These are phyloP conservation scores for Halictus rubicundus DNA, from an alignment of 1,140 invertebrate species.

Conservation along the genomic window DNA sequence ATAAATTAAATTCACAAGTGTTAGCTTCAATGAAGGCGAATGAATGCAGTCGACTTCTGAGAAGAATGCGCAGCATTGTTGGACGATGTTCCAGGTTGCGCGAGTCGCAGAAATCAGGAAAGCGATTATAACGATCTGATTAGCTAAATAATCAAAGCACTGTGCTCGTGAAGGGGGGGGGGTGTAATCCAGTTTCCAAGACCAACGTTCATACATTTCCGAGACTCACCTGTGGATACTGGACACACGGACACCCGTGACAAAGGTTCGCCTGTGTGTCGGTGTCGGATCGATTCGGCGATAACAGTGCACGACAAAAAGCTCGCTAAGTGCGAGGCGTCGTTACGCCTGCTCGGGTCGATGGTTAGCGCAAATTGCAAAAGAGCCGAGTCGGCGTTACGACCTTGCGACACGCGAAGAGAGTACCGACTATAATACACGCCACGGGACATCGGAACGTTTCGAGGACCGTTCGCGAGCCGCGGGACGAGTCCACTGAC, in stretches of 20 bases:
- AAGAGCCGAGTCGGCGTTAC: conserved; percentile 48
- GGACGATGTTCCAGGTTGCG: no score
- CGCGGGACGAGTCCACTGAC: neutral
- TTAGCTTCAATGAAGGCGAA: no score
- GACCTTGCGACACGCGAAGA: conserved; percentile 50
- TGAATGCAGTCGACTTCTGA: no score
- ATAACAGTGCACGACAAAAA: conserved; percentile 55
- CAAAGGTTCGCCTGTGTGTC: conserved; percentile 1
- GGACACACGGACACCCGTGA: neutral
- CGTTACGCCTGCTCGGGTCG: conserved; percentile 38
- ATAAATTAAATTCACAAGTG: no score
- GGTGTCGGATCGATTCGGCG: conserved; percentile 49
- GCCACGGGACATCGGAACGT: conserved; percentile 31
- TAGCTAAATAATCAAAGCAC: neutral
- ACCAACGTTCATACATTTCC: neutral
- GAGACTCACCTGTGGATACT: conserved; percentile 44
- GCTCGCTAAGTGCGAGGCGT: conserved; percentile 37
- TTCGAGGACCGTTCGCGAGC: neutral
- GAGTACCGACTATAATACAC: conserved; percentile 41
- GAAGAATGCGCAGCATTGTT: no score
- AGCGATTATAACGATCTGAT: neutral
- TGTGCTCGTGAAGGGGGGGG: neutral
- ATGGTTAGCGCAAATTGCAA: conserved; percentile 60
- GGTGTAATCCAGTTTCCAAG: neutral
- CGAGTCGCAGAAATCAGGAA: no score